Evolutionary conservation across 1,140 invertebrate genomes (phyloP), one percentile per base, ranked within the genome.

Genomic region (Scaptomyza graminum): DNA sequence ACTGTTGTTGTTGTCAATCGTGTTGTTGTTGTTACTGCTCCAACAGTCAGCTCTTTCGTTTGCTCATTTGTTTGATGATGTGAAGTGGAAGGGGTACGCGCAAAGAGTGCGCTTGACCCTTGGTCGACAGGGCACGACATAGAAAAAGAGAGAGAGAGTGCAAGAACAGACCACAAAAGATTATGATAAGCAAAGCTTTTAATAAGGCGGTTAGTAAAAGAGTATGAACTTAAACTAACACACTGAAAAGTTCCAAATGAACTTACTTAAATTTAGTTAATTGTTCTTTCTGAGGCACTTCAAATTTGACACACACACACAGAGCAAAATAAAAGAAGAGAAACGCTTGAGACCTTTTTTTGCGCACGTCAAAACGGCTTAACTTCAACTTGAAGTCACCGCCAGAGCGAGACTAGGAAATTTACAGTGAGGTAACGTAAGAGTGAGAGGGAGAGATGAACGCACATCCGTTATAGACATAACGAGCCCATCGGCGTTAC

Each of bases 391-490:
- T 46, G 39, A 37, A 31, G 37, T 31, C 54, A 49, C 56, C 61
- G 31, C 44, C 9, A 5, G 22, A 13, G 22, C 13, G 13, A 31
- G 5, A 52, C 12, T 25, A 15, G 25, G 5, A 13, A 15, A 31
- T 31, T 12, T 4, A 44, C 47, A 9, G 31, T n/a, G 39, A 41
- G 41, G 12, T 43, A 28, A 13, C 25, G 15, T 31, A 31, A 44
- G n/a, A 12, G 15, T 44, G 28, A 28, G 37, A 16, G 4, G 12
- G 22, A 52, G 12, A 60, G 5, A 18, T 54, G n/a, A 43, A 76
- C 43, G 70, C 62, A 67, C 63, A 73, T 79, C 69, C 61, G 68
- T 52, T 73, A 56, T 61, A 71, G 67, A 71, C 75, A 76, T 73
- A 63, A 68, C 70, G 47, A 81, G 59, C 62, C 76, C 44, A 57